Conservation (phyloP, 1,140 invertebrate genomes). For the Temnothorax longispinosus region DNA sequence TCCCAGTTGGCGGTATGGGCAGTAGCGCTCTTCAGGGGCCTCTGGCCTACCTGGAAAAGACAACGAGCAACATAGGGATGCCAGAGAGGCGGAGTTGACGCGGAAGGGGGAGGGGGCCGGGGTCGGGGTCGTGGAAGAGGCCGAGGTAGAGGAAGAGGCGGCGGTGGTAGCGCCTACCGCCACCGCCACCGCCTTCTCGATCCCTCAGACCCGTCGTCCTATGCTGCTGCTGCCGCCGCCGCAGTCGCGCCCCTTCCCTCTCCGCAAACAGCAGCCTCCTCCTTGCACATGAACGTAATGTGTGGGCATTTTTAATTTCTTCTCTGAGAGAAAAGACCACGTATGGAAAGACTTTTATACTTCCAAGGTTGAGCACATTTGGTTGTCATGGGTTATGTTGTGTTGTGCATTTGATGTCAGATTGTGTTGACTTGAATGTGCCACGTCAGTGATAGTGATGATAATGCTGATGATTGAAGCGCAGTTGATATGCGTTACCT, state of each 20-base stretch:
- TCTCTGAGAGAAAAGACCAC: slow-evolving; percentile 24
- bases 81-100: slow-evolving; percentile 88
- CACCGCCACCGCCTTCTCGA: slow-evolving; percentile 80
- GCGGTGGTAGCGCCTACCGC: slow-evolving; percentile 74
- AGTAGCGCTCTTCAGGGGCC: slow-evolving; percentile 88
- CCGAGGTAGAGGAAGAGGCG: slow-evolving; percentile 85
- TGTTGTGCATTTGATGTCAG: not conserved
- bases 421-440: not conserved
- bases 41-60: slow-evolving; percentile 90
- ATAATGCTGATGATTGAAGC: not conserved
- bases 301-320: not conserved
- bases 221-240: slow-evolving; percentile 79
- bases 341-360: not conserved
- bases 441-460: not conserved
- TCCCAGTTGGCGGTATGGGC: slow-evolving; percentile 80
- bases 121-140: slow-evolving; percentile 87
- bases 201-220: slow-evolving; percentile 83
- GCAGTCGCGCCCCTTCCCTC: slow-evolving; percentile 83
- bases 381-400: not conserved
- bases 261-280: slow-evolving; percentile 83
- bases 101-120: slow-evolving; percentile 87
- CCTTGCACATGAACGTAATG: slow-evolving; percentile 74
- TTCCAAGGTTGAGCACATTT: not conserved
- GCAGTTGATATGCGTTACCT: not conserved
- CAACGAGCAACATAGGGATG: slow-evolving; percentile 91